Evolutionary conservation across 2,797 vertebrate species (phyloP).

Genomic region (Gastrophryne carolinensis): DNA sequence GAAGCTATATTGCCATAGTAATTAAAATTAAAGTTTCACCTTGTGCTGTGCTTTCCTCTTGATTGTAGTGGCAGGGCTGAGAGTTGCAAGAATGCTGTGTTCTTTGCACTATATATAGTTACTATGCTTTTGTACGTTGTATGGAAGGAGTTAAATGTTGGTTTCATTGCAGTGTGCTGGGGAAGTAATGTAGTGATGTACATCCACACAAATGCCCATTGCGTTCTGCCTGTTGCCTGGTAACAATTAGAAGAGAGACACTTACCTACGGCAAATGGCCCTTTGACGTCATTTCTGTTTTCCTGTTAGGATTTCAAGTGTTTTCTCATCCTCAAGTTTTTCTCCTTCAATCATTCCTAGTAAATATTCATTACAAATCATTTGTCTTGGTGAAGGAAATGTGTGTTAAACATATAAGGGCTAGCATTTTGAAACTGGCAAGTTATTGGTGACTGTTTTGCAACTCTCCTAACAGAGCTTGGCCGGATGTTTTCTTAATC

Average conservation of each 20-base stretch:
- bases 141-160: neutral
- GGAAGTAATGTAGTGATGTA: neutral
- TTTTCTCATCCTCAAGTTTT: slow-evolving; percentile 30
- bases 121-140: neutral
- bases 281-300: slow-evolving; percentile 71
- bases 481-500: no score
- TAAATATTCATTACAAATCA: slow-evolving; percentile 55
- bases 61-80: no score
- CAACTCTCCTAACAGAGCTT: no score
- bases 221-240: slow-evolving; percentile 66
- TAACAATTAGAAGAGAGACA: slow-evolving; percentile 67
- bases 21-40: no score
- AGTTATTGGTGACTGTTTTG: neutral
- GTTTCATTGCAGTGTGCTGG: neutral
- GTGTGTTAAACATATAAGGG: neutral
- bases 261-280: slow-evolving; percentile 55
- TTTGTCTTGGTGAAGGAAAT: neutral
- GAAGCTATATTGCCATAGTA: no score
- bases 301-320: slow-evolving; percentile 35
- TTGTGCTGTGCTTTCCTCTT: no score
- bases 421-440: neutral
- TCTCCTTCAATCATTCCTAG: slow-evolving; percentile 14
- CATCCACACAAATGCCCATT: slow-evolving; percentile 30
- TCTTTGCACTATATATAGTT: no score
- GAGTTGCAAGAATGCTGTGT: no score